Evolutionary conservation across 1,140 invertebrate species (phyloP).

Genomic region (Eubasilissa regina): DNA sequence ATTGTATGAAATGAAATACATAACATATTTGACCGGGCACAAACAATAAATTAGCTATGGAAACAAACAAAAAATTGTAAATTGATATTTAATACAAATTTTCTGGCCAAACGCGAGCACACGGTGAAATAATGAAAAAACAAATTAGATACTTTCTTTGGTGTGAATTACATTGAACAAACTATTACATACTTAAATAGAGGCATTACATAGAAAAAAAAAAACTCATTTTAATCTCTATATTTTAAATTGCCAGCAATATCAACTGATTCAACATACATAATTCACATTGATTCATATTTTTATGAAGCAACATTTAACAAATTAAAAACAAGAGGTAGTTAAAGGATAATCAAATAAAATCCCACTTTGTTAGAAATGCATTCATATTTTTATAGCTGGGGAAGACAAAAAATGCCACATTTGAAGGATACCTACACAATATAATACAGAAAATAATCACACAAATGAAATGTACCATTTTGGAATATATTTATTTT

Average conservation of each 20-base stretch:
- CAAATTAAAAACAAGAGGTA: constrained; percentile 29
- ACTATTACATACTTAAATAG: constrained; percentile 2
- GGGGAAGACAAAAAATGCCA: constrained; percentile 20
- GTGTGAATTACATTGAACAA: constrained; percentile 17
- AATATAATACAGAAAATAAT: constrained; percentile 11
- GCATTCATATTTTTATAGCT: not conserved
- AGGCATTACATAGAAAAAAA: not conserved
- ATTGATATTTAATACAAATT: constrained; percentile 10
- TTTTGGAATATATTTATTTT: constrained; percentile 48
- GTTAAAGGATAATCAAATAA: constrained; percentile 23
- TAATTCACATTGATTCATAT: constrained; percentile 3
- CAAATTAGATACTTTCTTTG: constrained; percentile 1
- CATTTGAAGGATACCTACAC: constrained; percentile 3
- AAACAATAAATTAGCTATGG: not conserved
- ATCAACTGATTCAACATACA: not conserved
- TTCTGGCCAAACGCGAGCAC: not conserved
- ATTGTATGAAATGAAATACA: constrained; percentile 6
- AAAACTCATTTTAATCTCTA: not conserved
- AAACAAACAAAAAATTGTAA: not conserved
- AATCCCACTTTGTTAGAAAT: not conserved
- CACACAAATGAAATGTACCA: constrained; percentile 26
- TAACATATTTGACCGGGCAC: not conserved
- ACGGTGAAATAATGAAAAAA: constrained; percentile 16
- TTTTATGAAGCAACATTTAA: not conserved
- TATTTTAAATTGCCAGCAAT: constrained; percentile 11